Evolutionary conservation across 2,113 vertebrate species (phyloP), one percentile per base, ranked within the genome.

Genomic region (Anarrhichthys ocellatus): DNA sequence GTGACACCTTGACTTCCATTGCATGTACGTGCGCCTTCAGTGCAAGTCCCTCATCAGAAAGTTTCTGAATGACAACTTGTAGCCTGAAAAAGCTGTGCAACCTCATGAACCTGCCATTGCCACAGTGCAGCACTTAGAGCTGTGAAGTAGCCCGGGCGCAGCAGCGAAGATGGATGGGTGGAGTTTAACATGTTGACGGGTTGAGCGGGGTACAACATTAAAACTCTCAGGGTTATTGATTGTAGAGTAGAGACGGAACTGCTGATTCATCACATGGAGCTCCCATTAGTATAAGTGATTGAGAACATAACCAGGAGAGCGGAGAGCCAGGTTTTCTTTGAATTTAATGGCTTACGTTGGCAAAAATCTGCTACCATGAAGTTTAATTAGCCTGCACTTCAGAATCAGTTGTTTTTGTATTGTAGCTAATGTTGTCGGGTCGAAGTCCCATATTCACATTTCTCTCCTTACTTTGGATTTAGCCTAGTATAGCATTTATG

Each of bases 161-260:
- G 73, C 81, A 81, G 79, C 24, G 9, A 29, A 77, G 83, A 89
- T 71, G 84, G 83, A 92, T 90, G 92, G 93, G 92, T 87, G 92
- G 90, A 92, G 93, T 93, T 93, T 90, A 40, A 63, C 85, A 73
- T 73, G 78, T 85, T 64, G 78, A 80, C 36, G 64, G 85, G 64
- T 66, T 78, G 83, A 87, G 76, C 71, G 18, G 11, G 42, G 36
- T 70, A 81, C 78, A 79, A 87, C 88, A 85, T 83, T 88, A 84
- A 38, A 91, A 88, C 69, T 88, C 86, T 88, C n/a, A 70, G 54
- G 44, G 44, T 59, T 78, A 86, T 84, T 83, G 85, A 92, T 84
- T 80, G 76, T 10, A 36, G 73, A 48, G 36, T 81, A 88, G 88
- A 89, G 74, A 87, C 40, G 4, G 54, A 74, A 73, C 46, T 79